These are phyloP conservation scores for Aramus guarauna DNA, from an alignment of 2,113 vertebrate genomes.

Conservation along the genomic window DNA sequence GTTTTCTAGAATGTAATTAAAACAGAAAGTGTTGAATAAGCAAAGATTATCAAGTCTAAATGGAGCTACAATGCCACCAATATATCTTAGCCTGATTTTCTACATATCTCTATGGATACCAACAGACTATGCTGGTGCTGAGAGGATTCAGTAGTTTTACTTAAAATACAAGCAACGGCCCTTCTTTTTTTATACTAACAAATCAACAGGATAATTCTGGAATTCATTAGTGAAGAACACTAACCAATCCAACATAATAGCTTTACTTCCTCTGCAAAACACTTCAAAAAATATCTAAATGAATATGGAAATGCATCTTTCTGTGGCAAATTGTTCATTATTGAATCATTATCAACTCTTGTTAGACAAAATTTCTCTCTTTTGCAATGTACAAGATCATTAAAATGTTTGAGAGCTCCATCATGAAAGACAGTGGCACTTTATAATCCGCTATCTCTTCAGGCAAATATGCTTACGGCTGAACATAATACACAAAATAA, in stretches of 20 bases:
- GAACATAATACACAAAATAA: slow-evolving; percentile 73
- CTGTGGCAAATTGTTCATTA: slow-evolving; percentile 76
- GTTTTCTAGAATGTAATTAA: slow-evolving; percentile 59
- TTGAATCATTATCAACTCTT: slow-evolving; percentile 76
- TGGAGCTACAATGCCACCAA: slow-evolving; percentile 36
- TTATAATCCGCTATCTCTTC: slow-evolving; percentile 75
- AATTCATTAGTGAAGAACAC: slow-evolving; percentile 75
- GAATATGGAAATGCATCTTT: slow-evolving; percentile 77
- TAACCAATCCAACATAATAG: slow-evolving; percentile 71
- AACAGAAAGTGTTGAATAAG: slow-evolving; percentile 45
- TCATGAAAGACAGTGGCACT: slow-evolving; percentile 73
- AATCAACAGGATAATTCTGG: slow-evolving; percentile 75
- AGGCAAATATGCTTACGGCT: slow-evolving; percentile 75
- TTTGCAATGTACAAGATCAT: slow-evolving; percentile 75
- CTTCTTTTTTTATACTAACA: slow-evolving; percentile 58
- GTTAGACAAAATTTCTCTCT: slow-evolving; percentile 75
- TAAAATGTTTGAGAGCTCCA: slow-evolving; percentile 75
- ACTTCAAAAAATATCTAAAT: slow-evolving; percentile 78
- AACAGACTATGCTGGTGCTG: slow-evolving; percentile 31
- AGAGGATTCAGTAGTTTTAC: slow-evolving; percentile 60
- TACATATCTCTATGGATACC: slow-evolving; percentile 50
- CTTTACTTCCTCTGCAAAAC: slow-evolving; percentile 74
- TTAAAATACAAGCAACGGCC: slow-evolving; percentile 54
- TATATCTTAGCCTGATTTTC: slow-evolving; percentile 48
- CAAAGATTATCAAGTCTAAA: slow-evolving; percentile 54